phyloP scores from a whole-genome alignment of 2,797 vertebrate genomes.

The Sitta carolinensis region DNA sequence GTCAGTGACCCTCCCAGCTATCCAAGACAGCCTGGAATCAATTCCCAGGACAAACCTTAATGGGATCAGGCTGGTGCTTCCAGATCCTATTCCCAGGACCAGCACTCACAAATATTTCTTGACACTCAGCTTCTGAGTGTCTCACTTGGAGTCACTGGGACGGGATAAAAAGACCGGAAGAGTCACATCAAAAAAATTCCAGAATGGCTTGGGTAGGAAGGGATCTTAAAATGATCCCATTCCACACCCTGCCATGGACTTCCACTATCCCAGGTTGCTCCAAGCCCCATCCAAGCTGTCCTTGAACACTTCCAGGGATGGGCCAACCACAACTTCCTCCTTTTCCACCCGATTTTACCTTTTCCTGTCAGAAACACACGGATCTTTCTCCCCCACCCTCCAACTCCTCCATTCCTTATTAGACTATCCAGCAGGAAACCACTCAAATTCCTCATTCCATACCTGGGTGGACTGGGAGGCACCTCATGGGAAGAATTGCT shows the following conservation, averaged over 20 bases:
- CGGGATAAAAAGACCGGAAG: not conserved
- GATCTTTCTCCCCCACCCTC: not conserved
- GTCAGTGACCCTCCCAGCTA: not conserved
- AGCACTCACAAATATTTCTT: not conserved
- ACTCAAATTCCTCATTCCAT: not conserved
- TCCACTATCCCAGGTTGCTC: not conserved
- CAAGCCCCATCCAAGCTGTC: not conserved
- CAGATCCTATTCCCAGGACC: not conserved
- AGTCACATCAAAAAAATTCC: not conserved
- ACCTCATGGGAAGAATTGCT: constrained; percentile 84
- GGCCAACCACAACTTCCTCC: not conserved
- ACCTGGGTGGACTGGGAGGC: constrained; percentile 85
- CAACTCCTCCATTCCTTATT: not conserved
- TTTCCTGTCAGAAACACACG: fast-evolving
- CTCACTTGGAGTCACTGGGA: not conserved
- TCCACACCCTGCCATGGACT: fast-evolving
- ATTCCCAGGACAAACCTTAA: not conserved
- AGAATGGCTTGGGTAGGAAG: not conserved
- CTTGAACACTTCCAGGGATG: not conserved
- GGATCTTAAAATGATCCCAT: not conserved
- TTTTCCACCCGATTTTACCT: not conserved
- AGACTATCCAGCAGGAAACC: not conserved
- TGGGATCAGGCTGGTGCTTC: not conserved
- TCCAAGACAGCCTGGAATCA: not conserved
- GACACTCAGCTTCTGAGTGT: not conserved